Evolutionary conservation across 2,113 vertebrate species (phyloP), one percentile per base, ranked within the genome.

Genomic region (Hemiscyllium ocellatum): DNA sequence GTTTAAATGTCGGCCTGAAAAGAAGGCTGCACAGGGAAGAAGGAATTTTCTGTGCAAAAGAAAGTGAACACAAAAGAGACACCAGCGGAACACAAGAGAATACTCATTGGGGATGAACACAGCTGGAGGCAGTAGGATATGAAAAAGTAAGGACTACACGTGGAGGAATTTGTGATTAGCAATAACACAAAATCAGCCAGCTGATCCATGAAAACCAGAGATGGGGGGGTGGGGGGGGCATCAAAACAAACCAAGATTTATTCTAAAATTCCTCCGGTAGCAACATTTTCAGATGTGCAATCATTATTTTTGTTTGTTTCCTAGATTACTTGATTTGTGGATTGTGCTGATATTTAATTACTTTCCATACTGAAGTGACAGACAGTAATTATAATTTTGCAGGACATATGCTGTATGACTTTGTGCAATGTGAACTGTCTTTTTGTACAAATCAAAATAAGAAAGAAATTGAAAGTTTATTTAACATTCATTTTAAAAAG

Each of bases 1-100:
- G 98, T 97, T 98, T 98, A 98, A 98, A 98, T 98, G 98, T 98
- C 98, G 98, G 97, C 97, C 97, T 98, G 98, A 99, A 99, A 98
- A 98, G 97, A 98, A 98, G 98, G 97, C 97, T 97, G 98, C 97
- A 97, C 98, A 97, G 98, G 98, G 98, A 98, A 98, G 98, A 98
- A 97, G 97, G 97, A 96, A 98, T 98, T 98, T 98, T 97, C 97
- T 97, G 98, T 98, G 98, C 98, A 98, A 98, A 98, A 98, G 97
- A 98, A 97, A 97, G 97, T 96, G 97, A 97, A 98, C 98, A 99
- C 98, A 99, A 98, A 98, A 97, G 97, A 98, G 97, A 97, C 98
- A 98, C 98, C 98, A 98, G 98, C 97, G 98, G 98, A 97, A 97
- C 97, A 96, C 96, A 97, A 97, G 96, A 96, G 96, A 96, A 96